Conservation (phyloP, 1,140 invertebrate species). For the Myzus persicae region DNA sequence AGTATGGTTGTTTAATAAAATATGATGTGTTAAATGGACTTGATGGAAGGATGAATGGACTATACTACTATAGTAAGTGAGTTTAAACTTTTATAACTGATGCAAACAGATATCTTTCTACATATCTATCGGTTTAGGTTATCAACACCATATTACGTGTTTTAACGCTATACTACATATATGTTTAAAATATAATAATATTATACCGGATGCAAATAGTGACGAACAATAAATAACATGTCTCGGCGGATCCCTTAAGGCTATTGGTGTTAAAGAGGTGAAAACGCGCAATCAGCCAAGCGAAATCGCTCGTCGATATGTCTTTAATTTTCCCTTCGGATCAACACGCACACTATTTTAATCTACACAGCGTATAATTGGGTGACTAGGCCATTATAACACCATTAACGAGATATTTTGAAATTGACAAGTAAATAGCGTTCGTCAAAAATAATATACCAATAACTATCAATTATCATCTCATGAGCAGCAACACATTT, state of each 20-base stretch:
- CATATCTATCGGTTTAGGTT: neutral
- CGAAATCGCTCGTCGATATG: constrained; percentile 30
- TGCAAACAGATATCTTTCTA: neutral
- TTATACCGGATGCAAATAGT: constrained; percentile 28
- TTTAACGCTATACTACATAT: neutral
- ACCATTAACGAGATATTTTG: constrained; percentile 22
- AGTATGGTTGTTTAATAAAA: neutral
- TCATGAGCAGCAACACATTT: neutral
- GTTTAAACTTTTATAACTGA: neutral
- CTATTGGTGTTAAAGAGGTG: neutral
- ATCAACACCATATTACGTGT: neutral
- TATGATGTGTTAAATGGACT: neutral
- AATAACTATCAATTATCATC: neutral
- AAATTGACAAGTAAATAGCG: constrained; percentile 34
- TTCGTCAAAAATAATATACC: neutral
- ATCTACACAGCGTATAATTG: neutral
- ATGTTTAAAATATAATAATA: neutral
- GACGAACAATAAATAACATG: constrained; percentile 35
- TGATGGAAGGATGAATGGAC: neutral
- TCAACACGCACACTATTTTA: neutral
- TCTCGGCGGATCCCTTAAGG: neutral
- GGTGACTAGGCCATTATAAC: neutral
- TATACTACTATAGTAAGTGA: too few relatives aligned
- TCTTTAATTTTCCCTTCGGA: constrained; percentile 29
- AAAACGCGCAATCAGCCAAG: neutral